Percentiles rank a stretch among this genome's conserved stretches.
Conservation (phyloP, 1,140 invertebrate genomes). For the Teleopsis dalmanni region DNA sequence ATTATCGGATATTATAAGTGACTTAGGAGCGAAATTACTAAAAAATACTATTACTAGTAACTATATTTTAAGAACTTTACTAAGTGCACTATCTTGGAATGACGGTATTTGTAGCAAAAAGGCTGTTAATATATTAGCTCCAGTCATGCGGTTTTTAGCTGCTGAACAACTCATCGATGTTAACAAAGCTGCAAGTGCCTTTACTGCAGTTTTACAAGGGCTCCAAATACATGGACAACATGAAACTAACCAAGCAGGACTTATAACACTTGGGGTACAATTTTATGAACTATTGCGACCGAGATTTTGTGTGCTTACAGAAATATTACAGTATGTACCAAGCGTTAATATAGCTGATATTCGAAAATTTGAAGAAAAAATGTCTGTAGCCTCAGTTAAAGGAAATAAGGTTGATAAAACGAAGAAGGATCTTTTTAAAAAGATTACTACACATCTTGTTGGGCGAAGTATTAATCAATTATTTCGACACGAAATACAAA, state of each 20-base stretch:
- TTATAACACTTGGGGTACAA: conserved; percentile 48
- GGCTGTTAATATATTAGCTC: conserved; percentile 61
- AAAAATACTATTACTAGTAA: conserved; percentile 57
- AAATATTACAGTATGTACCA: conserved; percentile 66
- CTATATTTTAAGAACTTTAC: conserved; percentile 55
- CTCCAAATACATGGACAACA: conserved; percentile 76
- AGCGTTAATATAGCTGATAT: conserved; percentile 68
- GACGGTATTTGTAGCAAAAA: conserved; percentile 73
- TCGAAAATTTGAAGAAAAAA: conserved; percentile 76
- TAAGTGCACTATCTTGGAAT: conserved; percentile 73
- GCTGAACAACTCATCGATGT: conserved; percentile 54
- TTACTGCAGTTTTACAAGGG: conserved; percentile 66
- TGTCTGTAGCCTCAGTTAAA: conserved; percentile 58
- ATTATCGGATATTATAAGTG: conserved; percentile 61
- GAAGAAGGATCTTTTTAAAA: conserved; percentile 85
- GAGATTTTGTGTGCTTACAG: conserved; percentile 55
- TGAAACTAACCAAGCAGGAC: conserved; percentile 56
- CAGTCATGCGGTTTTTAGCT: conserved; percentile 55
- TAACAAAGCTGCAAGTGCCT: conserved; percentile 59
- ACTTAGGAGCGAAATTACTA: conserved; percentile 61
- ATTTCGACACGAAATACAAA: conserved; percentile 78
- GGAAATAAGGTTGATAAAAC: conserved; percentile 77
- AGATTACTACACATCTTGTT: conserved; percentile 73
- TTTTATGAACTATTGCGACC: conserved; percentile 75
- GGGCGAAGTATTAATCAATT: conserved; percentile 74